These are phyloP conservation scores for Arion vulgaris DNA, from an alignment of 1,140 invertebrate genomes.

Conservation along the genomic window DNA sequence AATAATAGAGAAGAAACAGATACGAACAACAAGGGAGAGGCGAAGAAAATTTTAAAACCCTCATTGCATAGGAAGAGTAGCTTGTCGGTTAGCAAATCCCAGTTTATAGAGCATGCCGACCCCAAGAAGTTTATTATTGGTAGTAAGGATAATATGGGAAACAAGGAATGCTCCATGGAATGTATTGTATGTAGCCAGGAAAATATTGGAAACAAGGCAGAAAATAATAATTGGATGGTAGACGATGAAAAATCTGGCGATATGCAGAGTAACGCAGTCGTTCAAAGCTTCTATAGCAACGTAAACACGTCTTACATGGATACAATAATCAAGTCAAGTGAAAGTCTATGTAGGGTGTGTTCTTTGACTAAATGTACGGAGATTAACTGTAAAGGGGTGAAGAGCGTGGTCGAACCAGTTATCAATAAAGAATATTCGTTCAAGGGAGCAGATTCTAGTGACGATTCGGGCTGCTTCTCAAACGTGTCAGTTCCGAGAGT, in stretches of 20 bases:
- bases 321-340: background rate
- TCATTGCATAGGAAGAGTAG: background rate
- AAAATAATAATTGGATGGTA: background rate
- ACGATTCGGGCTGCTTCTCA: conserved; percentile 20
- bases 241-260: background rate
- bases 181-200: background rate
- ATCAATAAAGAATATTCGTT: background rate
- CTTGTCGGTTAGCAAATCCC: background rate
- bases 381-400: background rate
- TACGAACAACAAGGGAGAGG: background rate
- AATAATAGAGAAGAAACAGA: background rate
- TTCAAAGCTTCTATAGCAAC: background rate
- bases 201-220: background rate
- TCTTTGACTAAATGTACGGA: background rate
- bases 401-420: background rate
- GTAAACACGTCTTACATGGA: background rate
- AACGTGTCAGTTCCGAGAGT: background rate
- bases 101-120: background rate
- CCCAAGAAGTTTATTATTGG: background rate
- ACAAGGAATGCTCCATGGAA: background rate
- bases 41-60: background rate
- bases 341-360: background rate
- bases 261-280: background rate
- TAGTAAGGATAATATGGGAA: background rate
- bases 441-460: background rate